Percentiles rank a stretch among this genome's conserved stretches.
These are phyloP conservation scores for Leptopilina clavipes DNA, from an alignment of 1,140 invertebrate species.

Conservation along the genomic window DNA sequence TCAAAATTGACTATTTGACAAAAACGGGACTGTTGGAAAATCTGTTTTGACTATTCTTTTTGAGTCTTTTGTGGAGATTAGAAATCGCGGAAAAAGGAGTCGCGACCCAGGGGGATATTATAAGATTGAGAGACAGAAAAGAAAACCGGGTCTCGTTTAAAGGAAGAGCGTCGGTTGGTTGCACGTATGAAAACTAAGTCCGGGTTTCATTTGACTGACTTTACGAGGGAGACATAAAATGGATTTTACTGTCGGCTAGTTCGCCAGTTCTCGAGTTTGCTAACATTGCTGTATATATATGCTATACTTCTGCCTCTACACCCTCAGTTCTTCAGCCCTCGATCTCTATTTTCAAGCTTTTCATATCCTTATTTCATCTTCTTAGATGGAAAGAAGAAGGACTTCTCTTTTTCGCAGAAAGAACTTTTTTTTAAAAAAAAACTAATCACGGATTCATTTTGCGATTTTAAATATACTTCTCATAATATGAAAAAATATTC, in stretches of 20 bases:
- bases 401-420: too few relatives aligned
- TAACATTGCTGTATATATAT: conserved; percentile 70
- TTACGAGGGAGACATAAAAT: conserved; percentile 72
- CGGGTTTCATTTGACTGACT: conserved; percentile 72
- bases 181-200: conserved; percentile 73
- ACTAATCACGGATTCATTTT: background rate
- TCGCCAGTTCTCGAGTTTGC: conserved; percentile 72
- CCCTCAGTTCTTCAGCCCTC: conserved; percentile 18
- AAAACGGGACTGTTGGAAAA: too few relatives aligned
- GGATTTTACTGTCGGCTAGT: conserved; percentile 73
- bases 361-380: conserved; percentile 31
- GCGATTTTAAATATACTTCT: background rate
- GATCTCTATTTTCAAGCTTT: conserved; percentile 35
- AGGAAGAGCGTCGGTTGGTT: conserved; percentile 52
- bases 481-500: background rate
- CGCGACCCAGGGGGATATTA: conserved; percentile 6
- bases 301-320: background rate
- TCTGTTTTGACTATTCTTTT: too few relatives aligned
- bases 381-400: too few relatives aligned
- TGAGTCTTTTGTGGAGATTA: conserved; percentile 3
- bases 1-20: too few relatives aligned
- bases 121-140: conserved; percentile 32
- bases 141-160: conserved; percentile 43
- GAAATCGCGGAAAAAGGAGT: conserved; percentile 27
- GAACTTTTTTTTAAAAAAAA: background rate